phyloP scores from a whole-genome alignment of 2,113 vertebrate genomes.

The Sander lucioperca region DNA sequence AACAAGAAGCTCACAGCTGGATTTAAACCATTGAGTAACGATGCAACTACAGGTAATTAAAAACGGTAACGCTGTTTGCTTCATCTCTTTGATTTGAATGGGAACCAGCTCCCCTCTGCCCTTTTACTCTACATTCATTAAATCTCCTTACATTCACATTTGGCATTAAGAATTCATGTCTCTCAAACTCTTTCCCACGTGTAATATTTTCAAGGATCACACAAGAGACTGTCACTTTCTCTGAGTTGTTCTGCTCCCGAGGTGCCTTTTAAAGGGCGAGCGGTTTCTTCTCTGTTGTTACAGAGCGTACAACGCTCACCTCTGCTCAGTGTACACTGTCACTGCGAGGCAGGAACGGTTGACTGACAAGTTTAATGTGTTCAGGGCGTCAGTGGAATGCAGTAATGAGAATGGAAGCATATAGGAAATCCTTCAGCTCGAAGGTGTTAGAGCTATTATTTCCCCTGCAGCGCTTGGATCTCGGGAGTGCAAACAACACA shows the following conservation, averaged over 20 bases:
- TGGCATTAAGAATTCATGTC: slow-evolving; percentile 17
- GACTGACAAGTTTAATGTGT: slow-evolving; percentile 47
- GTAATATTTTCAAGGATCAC: neutral
- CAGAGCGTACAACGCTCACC: neutral
- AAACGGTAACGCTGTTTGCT: neutral
- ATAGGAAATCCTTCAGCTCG: slow-evolving; percentile 14
- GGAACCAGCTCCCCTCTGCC: slow-evolving; percentile 8
- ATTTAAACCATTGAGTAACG: neutral
- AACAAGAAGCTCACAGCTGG: neutral
- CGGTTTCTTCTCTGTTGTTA: neutral
- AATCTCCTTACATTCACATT: slow-evolving; percentile 3
- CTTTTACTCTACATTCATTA: slow-evolving; percentile 31
- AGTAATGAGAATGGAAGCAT: slow-evolving; percentile 37
- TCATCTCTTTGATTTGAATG: slow-evolving; percentile 18
- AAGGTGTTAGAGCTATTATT: slow-evolving; percentile 13
- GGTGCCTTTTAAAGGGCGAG: neutral
- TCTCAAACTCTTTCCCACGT: slow-evolving; percentile 6
- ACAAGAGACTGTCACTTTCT: neutral
- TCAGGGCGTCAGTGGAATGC: slow-evolving; percentile 15
- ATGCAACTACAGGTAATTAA: slow-evolving; percentile 14
- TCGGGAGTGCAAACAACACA: slow-evolving; percentile 26
- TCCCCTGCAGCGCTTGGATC: slow-evolving; percentile 10
- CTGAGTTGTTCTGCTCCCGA: neutral
- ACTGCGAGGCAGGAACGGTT: slow-evolving; percentile 5
- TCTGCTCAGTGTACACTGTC: neutral